These are phyloP conservation scores for Halocynthia aurantium DNA, from an alignment of 23 tunicate genomes.

Conservation along the genomic window DNA sequence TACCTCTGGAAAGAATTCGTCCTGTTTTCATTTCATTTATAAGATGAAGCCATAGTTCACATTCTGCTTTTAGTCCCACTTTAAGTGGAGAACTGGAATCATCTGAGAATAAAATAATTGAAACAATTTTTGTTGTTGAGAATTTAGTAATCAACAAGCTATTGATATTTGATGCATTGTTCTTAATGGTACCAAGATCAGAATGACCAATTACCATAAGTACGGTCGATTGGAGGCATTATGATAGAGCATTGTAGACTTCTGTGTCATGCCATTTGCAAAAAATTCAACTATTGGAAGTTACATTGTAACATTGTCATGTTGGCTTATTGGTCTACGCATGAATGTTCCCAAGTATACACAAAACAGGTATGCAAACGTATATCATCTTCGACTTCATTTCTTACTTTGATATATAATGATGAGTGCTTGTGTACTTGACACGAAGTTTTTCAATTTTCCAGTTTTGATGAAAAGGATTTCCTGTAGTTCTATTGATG, in stretches of 20 bases:
- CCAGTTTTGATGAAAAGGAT: slow-evolving; percentile 35
- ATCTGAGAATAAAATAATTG: no score
- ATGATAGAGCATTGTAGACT: not conserved
- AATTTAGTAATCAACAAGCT: not conserved
- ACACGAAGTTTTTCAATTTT: slow-evolving; percentile 46
- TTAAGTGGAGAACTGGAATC: slow-evolving; percentile 20
- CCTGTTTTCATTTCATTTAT: slow-evolving; percentile 62
- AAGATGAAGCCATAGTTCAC: slow-evolving; percentile 47
- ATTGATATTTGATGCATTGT: not conserved
- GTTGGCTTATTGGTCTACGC: no score
- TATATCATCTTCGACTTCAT: not conserved
- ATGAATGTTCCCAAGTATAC: no score
- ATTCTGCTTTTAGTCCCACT: slow-evolving; percentile 41
- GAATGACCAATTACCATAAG: no score
- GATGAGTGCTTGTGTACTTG: slow-evolving; percentile 24
- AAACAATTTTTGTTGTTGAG: no score
- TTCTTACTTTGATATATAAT: slow-evolving; percentile 36
- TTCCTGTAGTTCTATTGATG: slow-evolving; percentile 24
- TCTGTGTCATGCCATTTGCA: not conserved
- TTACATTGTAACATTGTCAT: no score
- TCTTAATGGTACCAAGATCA: no score
- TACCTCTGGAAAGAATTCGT: slow-evolving; percentile 53
- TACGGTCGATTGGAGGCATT: not conserved
- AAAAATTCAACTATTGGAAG: no score
- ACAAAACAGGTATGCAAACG: no score